These are phyloP conservation scores for Thamnaconus septentrionalis DNA, from an alignment of 2,113 vertebrate genomes.

Conservation along the genomic window DNA sequence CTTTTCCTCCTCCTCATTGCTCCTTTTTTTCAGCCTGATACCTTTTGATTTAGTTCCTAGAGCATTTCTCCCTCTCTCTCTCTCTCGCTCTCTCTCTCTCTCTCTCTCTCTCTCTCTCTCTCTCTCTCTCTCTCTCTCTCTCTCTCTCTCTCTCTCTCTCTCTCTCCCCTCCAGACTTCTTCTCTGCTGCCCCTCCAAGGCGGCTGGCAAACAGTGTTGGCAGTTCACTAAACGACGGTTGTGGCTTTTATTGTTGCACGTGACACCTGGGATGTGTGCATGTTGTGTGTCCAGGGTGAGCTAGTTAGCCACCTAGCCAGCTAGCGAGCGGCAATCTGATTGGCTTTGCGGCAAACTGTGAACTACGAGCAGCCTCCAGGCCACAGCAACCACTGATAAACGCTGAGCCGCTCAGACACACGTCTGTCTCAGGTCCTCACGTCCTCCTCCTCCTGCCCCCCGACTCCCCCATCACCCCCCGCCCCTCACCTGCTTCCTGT, in stretches of 20 bases:
- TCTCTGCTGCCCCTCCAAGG: conserved; percentile 1
- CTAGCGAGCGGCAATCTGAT: conserved; percentile 13
- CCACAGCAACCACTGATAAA: conserved; percentile 19
- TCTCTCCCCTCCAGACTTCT: neutral
- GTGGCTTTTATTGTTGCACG: conserved; percentile 34
- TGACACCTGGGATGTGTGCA: conserved; percentile 47
- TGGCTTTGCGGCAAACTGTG: conserved; percentile 3
- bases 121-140: neutral
- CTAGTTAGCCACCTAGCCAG: conserved; percentile 5
- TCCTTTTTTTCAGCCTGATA: conserved; percentile 32
- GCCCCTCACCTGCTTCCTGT: too few species aligned
- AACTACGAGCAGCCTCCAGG: conserved; percentile 19
- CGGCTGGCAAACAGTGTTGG: conserved; percentile 30
- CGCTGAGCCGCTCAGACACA: neutral
- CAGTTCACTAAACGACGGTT: conserved; percentile 47
- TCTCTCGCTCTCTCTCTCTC: too few species aligned
- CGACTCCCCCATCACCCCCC: neutral
- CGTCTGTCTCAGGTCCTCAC: neutral
- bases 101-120: too few species aligned
- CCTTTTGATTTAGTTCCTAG: conserved; percentile 40
- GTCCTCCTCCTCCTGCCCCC: conserved; percentile 4
- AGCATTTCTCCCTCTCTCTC: too few species aligned
- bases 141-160: too few species aligned
- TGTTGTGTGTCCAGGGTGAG: conserved; percentile 31
- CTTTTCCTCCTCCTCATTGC: conserved; percentile 16